Conservation (phyloP, 37 sponge, comb jelly and placozoan species). For the Mnemiopsis leidyi region DNA sequence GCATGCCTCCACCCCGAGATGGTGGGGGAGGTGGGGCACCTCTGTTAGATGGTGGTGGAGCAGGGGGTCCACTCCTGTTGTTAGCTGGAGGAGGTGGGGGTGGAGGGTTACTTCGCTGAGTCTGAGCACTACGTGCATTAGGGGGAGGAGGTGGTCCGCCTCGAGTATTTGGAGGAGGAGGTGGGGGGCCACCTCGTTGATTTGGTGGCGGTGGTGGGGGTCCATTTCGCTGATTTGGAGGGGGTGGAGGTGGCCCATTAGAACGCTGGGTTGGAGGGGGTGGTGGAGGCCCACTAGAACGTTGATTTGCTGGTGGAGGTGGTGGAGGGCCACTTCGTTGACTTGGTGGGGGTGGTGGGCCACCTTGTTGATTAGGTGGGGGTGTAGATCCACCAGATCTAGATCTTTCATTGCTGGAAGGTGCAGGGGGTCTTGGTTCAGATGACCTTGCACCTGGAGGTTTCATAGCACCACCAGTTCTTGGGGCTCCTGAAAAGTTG, state of each 20-base stretch:
- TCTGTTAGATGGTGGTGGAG: background rate
- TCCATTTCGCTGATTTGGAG: background rate
- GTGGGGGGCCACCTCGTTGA: constrained; percentile 48
- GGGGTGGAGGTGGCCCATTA: constrained; percentile 18
- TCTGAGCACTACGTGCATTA: background rate
- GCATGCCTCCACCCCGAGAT: background rate
- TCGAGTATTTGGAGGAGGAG: background rate
- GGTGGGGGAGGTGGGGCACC: constrained; percentile 33
- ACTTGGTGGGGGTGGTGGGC: constrained; percentile 4
- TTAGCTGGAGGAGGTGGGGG: constrained; percentile 34
- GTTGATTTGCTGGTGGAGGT: background rate
- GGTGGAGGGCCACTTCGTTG: background rate
- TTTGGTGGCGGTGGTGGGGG: constrained; percentile 9
- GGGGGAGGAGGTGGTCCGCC: constrained; percentile 15
- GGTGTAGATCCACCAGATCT: background rate
- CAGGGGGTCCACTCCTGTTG: background rate
- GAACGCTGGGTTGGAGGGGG: background rate
- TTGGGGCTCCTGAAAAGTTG: constrained; percentile 61
- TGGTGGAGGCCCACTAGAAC: background rate
- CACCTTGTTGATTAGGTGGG: background rate
- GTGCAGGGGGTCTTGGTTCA: background rate
- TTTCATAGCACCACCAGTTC: constrained; percentile 41
- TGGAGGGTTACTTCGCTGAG: background rate
- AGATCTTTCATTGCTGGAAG: background rate
- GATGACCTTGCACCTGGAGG: constrained; percentile 8